Conservation (phyloP, 2,797 vertebrate species). For the Tapirus indicus region DNA sequence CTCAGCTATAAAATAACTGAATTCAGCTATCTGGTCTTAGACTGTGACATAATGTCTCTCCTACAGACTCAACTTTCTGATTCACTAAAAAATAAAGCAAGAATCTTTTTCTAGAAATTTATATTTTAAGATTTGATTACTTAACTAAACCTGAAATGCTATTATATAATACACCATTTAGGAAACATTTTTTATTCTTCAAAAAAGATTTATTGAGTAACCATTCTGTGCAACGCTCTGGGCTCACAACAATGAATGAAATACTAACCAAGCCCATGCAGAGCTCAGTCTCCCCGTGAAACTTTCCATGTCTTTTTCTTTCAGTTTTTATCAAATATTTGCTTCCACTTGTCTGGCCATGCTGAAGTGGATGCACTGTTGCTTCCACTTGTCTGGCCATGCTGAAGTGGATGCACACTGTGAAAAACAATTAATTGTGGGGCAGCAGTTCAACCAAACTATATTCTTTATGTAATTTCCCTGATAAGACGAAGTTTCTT, state of each 20-base stretch:
- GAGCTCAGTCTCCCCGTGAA: neutral
- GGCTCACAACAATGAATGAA: neutral
- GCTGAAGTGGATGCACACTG: neutral
- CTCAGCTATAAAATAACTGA: neutral
- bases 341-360: neutral
- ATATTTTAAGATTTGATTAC: neutral
- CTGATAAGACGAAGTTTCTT: neutral
- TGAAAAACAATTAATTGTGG: neutral
- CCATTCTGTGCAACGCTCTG: neutral
- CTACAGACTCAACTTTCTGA: neutral
- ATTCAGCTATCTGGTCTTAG: neutral
- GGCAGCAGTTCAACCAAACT: neutral
- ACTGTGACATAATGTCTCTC: neutral
- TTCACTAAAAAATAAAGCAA: neutral
- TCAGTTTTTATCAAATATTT: neutral
- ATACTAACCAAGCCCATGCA: neutral
- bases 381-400: neutral
- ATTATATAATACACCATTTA: neutral
- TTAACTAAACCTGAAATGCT: neutral
- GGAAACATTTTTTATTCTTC: neutral
- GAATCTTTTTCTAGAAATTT: neutral
- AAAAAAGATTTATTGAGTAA: neutral
- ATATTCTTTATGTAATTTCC: neutral
- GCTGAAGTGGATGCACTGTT: neutral
- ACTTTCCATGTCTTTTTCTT: neutral